Conservation (phyloP, 2,888 invertebrate genomes). For the Leptinotarsa juncta region DNA sequence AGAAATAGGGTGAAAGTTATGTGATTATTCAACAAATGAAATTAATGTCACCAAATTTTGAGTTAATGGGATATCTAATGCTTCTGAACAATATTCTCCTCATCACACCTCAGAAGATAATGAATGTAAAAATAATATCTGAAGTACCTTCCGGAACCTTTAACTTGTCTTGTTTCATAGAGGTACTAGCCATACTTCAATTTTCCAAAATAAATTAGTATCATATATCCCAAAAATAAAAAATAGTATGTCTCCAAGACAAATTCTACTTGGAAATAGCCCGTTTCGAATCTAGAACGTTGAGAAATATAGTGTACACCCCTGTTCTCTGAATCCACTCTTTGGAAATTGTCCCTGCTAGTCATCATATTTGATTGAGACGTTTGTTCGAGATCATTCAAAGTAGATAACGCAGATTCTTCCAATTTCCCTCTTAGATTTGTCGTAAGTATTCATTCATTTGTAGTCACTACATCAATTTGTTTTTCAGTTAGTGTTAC, state of each 20-base stretch:
- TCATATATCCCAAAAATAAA: too few species aligned
- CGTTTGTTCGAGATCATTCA: constrained; percentile 56
- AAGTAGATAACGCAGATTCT: constrained; percentile 57
- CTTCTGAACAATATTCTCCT: neutral
- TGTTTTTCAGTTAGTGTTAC: constrained; percentile 27
- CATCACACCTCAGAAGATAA: too few species aligned
- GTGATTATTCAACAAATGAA: too few species aligned
- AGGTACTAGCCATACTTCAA: too few species aligned
- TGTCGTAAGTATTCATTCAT: constrained; percentile 47
- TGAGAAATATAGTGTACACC: constrained; percentile 31
- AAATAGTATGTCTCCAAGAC: too few species aligned
- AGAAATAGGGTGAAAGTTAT: too few species aligned
- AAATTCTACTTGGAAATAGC: neutral
- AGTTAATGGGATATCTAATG: too few species aligned
- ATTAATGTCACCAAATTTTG: too few species aligned
- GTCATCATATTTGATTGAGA: constrained; percentile 62
- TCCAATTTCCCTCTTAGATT: constrained; percentile 57
- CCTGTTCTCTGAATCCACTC: constrained; percentile 26
- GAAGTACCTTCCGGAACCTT: too few species aligned
- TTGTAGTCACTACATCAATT: constrained; percentile 28
- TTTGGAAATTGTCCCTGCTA: constrained; percentile 50
- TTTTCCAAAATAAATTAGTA: too few species aligned
- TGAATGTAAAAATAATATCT: too few species aligned
- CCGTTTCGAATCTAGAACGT: neutral
- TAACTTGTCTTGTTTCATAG: too few species aligned